These are phyloP conservation scores for Panagrolaimus sp. DNA, from an alignment of 1,140 invertebrate genomes.

Conservation along the genomic window DNA sequence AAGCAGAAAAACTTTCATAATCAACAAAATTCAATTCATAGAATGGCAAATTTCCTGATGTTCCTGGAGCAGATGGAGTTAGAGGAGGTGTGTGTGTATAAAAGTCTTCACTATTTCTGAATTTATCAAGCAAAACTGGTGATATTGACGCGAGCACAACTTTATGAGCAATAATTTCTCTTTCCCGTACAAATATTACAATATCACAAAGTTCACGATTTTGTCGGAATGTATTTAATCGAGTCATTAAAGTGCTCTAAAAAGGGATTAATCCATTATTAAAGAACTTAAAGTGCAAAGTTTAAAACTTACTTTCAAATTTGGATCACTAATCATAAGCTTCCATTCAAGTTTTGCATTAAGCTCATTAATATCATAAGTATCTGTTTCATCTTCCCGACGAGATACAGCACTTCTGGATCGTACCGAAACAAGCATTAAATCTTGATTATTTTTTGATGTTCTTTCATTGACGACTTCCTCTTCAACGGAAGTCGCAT, in stretches of 20 bases:
- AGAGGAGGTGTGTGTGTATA: not conserved
- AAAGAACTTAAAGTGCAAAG: not conserved
- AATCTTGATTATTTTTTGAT: constrained; percentile 7
- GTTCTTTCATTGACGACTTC: not conserved
- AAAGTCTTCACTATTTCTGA: constrained; percentile 62
- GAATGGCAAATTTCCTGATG: constrained; percentile 39
- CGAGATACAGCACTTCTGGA: constrained; percentile 48
- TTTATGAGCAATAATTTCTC: constrained; percentile 72
- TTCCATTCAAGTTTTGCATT: constrained; percentile 44
- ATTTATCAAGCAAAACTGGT: constrained; percentile 73
- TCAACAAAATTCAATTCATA: constrained; percentile 69
- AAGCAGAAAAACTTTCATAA: constrained; percentile 69
- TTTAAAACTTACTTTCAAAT: constrained; percentile 35
- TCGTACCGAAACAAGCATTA: constrained; percentile 10
- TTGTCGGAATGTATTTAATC: constrained; percentile 50
- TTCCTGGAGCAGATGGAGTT: constrained; percentile 9
- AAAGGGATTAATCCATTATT: constrained; percentile 8
- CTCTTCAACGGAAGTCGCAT: not conserved
- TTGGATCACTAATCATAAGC: constrained; percentile 38
- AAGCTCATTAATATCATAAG: constrained; percentile 49
- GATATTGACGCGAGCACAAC: constrained; percentile 73
- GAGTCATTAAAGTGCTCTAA: constrained; percentile 43
- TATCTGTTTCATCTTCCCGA: constrained; percentile 50
- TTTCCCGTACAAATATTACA: constrained; percentile 60
- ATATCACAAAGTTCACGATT: constrained; percentile 57